These are phyloP conservation scores for Halcyon malimbica DNA, from an alignment of 2,113 vertebrate genomes.

Conservation along the genomic window DNA sequence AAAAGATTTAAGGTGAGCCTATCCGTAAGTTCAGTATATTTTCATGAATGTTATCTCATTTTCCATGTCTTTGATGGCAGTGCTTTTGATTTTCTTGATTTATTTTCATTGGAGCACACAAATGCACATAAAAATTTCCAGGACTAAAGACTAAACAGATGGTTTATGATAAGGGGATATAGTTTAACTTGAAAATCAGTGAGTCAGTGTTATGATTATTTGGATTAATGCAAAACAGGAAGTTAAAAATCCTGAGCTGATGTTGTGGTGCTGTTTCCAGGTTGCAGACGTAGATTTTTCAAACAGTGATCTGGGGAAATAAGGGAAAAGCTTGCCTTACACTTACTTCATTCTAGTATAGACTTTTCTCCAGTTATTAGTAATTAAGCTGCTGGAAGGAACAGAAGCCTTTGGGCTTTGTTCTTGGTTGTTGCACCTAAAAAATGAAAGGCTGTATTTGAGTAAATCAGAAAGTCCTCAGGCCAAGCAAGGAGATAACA, in stretches of 20 bases:
- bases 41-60: not conserved
- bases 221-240: conserved; percentile 1
- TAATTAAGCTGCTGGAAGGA: not conserved
- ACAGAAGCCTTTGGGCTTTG: not conserved
- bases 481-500: not conserved
- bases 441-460: not conserved
- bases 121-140: not conserved
- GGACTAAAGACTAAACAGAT: not conserved
- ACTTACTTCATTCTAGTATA: not conserved
- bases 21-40: not conserved
- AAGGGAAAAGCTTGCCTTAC: not conserved
- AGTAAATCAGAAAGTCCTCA: not conserved
- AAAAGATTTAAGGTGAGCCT: conserved; percentile 97
- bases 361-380: not conserved
- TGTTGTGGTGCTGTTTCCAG: not conserved
- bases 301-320: not conserved
- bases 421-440: not conserved
- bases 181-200: conserved; percentile 2
- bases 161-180: not conserved
- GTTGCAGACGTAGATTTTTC: not conserved
- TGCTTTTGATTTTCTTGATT: not conserved
- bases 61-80: not conserved
- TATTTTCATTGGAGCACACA: not conserved
- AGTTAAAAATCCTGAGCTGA: not conserved
- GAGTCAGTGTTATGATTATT: not conserved